Conservation (phyloP, 2,797 vertebrate species). For the Chelon auratus region DNA sequence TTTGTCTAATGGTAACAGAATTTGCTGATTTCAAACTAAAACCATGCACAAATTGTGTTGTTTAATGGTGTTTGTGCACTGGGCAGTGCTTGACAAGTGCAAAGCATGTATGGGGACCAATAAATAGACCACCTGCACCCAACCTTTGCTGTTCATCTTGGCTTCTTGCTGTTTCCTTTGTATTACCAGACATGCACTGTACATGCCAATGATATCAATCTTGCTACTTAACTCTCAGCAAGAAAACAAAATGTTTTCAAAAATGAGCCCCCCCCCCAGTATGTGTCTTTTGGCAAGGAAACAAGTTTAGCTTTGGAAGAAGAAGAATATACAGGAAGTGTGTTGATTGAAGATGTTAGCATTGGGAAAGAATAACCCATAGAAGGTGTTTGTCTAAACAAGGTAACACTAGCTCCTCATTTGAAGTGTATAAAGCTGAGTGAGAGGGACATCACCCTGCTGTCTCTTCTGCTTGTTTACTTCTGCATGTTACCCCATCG, state of each 20-base stretch:
- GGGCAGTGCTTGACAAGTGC: neutral
- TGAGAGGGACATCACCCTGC: slow-evolving; percentile 67
- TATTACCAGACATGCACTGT: neutral
- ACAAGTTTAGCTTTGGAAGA: neutral
- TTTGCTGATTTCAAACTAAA: neutral
- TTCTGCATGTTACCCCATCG: slow-evolving; percentile 43
- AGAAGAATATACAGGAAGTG: neutral
- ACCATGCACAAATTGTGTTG: no score
- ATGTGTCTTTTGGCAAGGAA: neutral
- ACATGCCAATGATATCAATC: neutral
- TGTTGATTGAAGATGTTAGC: slow-evolving; percentile 17
- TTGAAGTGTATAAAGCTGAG: slow-evolving; percentile 55
- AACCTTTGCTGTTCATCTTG: neutral
- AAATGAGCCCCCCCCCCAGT: neutral
- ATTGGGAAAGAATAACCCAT: slow-evolving; percentile 33
- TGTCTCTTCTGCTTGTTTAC: slow-evolving; percentile 69
- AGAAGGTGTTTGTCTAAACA: slow-evolving; percentile 62
- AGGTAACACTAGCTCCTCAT: slow-evolving; percentile 52
- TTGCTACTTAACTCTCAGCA: neutral
- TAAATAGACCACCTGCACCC: neutral
- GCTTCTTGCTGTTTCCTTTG: neutral
- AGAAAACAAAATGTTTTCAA: neutral
- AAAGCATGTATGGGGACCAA: neutral
- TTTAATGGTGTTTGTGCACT: neutral
- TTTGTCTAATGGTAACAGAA: no score